A percentile compares a stretch with the other conserved stretches of the same genome.
Evolutionary conservation across 2,113 vertebrate genomes (phyloP).

Genomic region (Synchiropus splendidus): DNA sequence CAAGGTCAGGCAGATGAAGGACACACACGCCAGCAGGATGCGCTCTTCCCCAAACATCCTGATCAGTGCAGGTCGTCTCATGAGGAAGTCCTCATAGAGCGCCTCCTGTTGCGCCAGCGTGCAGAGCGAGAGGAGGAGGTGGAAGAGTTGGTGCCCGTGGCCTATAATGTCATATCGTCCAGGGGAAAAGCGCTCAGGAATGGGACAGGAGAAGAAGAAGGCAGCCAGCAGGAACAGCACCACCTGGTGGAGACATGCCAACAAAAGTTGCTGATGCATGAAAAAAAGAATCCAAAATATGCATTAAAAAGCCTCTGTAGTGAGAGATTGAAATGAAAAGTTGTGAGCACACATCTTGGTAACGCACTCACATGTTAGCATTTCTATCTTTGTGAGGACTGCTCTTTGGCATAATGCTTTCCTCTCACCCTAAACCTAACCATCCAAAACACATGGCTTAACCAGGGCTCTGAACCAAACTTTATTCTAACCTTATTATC

Average conservation of each 20-base stretch:
- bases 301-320: too few relatives aligned
- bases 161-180: slow-evolving; percentile 76
- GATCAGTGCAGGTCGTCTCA: slow-evolving; percentile 65
- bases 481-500: too few relatives aligned
- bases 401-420: too few relatives aligned
- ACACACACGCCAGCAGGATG: slow-evolving; percentile 64
- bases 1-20: slow-evolving; percentile 66
- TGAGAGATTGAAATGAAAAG: too few relatives aligned
- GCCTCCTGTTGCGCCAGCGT: slow-evolving; percentile 80
- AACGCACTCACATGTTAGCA: too few relatives aligned
- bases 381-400: too few relatives aligned
- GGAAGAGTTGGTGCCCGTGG: slow-evolving; percentile 79
- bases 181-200: slow-evolving; percentile 76
- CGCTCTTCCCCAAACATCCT: slow-evolving; percentile 57
- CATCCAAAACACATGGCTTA: too few relatives aligned
- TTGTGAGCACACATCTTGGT: too few relatives aligned
- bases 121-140: slow-evolving; percentile 72
- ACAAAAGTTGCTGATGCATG: too few relatives aligned
- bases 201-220: slow-evolving; percentile 79
- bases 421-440: too few relatives aligned
- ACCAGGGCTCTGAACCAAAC: too few relatives aligned
- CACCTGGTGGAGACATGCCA: slow-evolving; percentile 35
- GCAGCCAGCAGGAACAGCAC: slow-evolving; percentile 73
- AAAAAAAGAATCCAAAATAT: too few relatives aligned
- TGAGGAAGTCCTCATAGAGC: slow-evolving; percentile 75